Evolutionary conservation across 2,113 vertebrate species (phyloP).

Genomic region (Ariopsis seemanni): DNA sequence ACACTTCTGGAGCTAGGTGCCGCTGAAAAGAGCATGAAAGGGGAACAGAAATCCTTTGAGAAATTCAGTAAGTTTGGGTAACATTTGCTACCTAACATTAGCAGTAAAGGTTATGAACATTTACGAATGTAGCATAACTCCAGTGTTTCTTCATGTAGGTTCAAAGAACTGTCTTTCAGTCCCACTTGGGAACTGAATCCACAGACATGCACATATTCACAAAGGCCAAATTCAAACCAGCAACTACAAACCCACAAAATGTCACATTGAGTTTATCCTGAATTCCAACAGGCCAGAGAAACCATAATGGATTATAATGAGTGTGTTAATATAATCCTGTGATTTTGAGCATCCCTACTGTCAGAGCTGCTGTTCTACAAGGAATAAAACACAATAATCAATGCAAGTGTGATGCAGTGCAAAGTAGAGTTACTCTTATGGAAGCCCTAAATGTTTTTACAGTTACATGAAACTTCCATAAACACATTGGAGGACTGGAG

Average conservation of each 20-base stretch:
- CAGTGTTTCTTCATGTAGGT: not conserved
- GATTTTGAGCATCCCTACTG: not conserved
- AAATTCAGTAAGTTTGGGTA: not conserved
- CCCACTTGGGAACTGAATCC: not conserved
- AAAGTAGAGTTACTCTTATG: not conserved
- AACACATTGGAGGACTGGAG: not conserved
- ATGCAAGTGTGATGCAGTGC: not conserved
- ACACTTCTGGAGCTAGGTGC: slow-evolving; percentile 87
- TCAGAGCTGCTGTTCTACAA: not conserved
- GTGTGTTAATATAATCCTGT: not conserved
- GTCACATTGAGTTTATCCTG: not conserved
- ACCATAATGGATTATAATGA: not conserved
- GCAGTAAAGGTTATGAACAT: not conserved
- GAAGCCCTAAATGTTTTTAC: not conserved
- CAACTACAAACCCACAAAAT: not conserved
- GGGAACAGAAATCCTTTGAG: not conserved
- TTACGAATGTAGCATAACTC: not conserved
- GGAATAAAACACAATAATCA: not conserved
- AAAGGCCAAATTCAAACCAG: not conserved
- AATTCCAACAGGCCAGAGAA: not conserved
- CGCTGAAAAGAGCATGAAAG: slow-evolving; percentile 69
- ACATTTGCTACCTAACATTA: not conserved
- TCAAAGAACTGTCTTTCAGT: not conserved
- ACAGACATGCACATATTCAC: not conserved
- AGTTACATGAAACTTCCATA: not conserved